Evolutionary conservation across 1,140 invertebrate species (phyloP).

Genomic region (Pseudomyrmex gracilis): DNA sequence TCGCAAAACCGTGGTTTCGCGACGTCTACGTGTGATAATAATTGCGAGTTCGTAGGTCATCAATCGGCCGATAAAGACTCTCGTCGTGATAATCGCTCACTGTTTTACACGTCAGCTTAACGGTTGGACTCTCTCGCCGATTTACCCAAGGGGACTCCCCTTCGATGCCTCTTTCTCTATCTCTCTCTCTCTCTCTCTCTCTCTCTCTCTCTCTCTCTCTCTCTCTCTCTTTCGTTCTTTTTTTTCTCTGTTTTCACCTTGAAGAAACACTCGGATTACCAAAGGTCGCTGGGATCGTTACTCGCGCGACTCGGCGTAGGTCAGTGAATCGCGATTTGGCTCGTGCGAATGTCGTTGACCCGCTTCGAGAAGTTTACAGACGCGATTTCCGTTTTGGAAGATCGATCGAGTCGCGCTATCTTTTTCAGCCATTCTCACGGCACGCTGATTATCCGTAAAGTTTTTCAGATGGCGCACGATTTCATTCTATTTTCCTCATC

Average conservation of each 20-base stretch:
- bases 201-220: background rate
- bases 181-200: no score
- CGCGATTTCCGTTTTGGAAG: no score
- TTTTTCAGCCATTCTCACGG: constrained; percentile 61
- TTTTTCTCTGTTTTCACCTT: constrained; percentile 45
- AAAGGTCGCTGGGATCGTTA: constrained; percentile 65
- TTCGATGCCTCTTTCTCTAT: no score
- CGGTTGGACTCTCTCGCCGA: constrained; percentile 41
- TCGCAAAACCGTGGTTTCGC: background rate
- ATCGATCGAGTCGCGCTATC: no score
- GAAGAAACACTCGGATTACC: constrained; percentile 48
- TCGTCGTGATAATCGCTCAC: constrained; percentile 59
- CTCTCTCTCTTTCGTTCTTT: background rate
- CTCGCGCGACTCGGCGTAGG: constrained; percentile 63
- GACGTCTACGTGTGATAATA: constrained; percentile 27
- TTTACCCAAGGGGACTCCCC: background rate
- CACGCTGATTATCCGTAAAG: constrained; percentile 43
- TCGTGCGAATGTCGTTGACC: constrained; percentile 67
- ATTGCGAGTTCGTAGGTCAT: constrained; percentile 44
- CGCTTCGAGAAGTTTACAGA: constrained; percentile 58
- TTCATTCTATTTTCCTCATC: constrained; percentile 30
- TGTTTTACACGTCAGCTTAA: constrained; percentile 55
- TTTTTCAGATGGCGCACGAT: background rate
- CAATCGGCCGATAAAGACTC: constrained; percentile 48
- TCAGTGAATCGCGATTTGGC: constrained; percentile 66